Percentiles rank a stretch among this genome's conserved stretches.
phyloP scores from a whole-genome alignment of 2,888 invertebrate genomes.

The Boloria euphrosyne region DNA sequence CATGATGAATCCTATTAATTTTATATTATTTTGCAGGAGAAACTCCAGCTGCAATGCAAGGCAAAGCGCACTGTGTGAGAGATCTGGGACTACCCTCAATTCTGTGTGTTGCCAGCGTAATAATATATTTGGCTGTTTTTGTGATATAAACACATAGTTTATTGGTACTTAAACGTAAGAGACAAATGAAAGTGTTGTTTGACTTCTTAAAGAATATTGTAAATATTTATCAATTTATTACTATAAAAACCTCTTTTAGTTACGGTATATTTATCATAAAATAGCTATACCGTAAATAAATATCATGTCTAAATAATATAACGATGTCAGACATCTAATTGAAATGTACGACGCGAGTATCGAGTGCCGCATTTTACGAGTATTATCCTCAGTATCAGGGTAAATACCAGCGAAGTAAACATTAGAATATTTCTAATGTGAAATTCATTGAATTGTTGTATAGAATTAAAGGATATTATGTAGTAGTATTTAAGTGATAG shows the following conservation, averaged over 20 bases:
- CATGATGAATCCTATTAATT: neutral
- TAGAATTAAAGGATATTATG: conserved; percentile 42
- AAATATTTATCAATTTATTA: conserved; percentile 31
- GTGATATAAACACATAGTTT: conserved; percentile 36
- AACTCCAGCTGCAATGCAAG: conserved; percentile 93
- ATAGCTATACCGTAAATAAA: conserved; percentile 18
- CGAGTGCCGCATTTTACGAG: conserved; percentile 17
- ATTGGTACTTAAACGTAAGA: conserved; percentile 6
- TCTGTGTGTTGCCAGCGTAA: conserved; percentile 41
- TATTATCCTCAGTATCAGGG: conserved; percentile 68
- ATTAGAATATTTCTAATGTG: conserved; percentile 40
- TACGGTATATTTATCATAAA: conserved; percentile 9
- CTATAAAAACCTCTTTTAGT: conserved; percentile 19
- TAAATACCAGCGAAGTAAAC: conserved; percentile 44
- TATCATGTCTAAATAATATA: conserved; percentile 18
- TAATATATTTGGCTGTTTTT: conserved; percentile 39
- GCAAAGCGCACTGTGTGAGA: conserved; percentile 80
- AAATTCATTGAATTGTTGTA: conserved; percentile 47
- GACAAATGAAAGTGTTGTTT: conserved; percentile 44
- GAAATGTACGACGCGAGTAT: neutral
- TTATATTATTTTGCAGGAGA: conserved; percentile 83
- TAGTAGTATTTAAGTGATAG: conserved; percentile 44
- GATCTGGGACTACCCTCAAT: conserved; percentile 55
- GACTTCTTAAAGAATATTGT: conserved; percentile 43
- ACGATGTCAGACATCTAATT: conserved; percentile 51